Evolutionary conservation across 1,140 invertebrate genomes (phyloP), one percentile per base, ranked within the genome.

Genomic region (Tyrophagus putrescentiae): DNA sequence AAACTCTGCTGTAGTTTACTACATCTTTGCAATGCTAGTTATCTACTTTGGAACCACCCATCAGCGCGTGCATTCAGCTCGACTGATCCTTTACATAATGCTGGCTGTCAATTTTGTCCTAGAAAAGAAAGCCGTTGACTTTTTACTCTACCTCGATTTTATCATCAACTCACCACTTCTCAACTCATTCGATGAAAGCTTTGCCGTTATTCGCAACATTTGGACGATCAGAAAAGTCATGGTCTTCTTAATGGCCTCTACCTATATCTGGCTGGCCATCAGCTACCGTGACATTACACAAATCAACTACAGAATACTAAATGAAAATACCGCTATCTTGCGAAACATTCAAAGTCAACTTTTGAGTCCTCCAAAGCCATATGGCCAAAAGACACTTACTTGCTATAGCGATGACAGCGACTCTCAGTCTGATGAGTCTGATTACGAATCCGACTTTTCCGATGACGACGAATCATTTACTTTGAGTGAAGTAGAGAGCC

Each of bases 1-100:
- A 64, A 72, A 80, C 60, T 78, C 79, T 62, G 75, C 77, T 1
- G 68, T 79, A 28, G 67, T 76, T n/a, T 80, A 78, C 67, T 80
- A 79, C 60, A 68, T 72, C 27, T 57, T 73, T 3, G 71, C 72
- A 34, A 69, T 77, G 28, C 65, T 79, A 27, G 62, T 78, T 3
- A 73, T 72, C 13, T 78, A 77, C 41, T 57, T 80, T 31, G 68
- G 77, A 25, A 80, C 77, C 36, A 74, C 79, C 11, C 72, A 76
- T 0, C 70, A 67, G 45, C 68, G 75, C 36, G 79, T 79, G 3
- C 58, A 65, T 6, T 69, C 72, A 44, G 75, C 77, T 11, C 70
- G 79, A 64, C 68, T 79, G 60, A 73, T 70, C 65, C 64, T 80
- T 18, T 76, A 79, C 65, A 64, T 72, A n/a, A 69, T 77, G 11